Evolutionary conservation across 2,797 vertebrate genomes (phyloP).

Genomic region (Otolemur crassicaudatus): DNA sequence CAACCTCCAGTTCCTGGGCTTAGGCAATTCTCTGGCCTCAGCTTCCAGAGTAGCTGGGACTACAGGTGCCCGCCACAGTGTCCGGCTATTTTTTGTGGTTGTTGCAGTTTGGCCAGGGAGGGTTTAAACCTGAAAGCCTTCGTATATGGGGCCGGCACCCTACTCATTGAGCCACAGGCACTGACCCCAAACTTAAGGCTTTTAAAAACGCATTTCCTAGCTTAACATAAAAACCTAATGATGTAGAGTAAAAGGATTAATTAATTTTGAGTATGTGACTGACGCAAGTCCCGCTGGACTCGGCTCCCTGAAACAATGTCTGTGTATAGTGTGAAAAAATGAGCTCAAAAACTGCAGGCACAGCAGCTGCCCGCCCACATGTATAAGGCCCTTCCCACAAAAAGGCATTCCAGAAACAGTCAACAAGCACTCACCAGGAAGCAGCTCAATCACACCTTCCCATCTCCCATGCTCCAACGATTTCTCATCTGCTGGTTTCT

Average conservation of each 20-base stretch:
- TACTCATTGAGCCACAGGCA: no score
- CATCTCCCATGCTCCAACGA: no score
- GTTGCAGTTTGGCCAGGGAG: no score
- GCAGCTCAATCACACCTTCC: background rate
- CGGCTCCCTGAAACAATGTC: background rate
- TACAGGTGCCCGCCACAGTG: no score
- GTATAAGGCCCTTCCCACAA: background rate
- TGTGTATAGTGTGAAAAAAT: background rate
- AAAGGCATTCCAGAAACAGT: background rate
- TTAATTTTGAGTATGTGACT: background rate
- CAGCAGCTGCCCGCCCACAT: rapidly evolving
- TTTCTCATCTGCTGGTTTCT: background rate
- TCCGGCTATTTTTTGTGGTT: no score
- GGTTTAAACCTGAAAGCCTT: no score
- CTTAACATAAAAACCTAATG: background rate
- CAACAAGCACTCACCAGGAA: background rate
- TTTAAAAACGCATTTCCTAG: background rate
- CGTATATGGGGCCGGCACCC: no score
- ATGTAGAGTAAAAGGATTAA: background rate
- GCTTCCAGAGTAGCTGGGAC: no score
- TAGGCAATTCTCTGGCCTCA: no score
- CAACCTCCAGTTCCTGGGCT: no score
- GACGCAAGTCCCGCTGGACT: background rate
- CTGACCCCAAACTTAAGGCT: background rate
- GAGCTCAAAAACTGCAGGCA: background rate